Evolutionary conservation across 2,113 vertebrate genomes (phyloP).

Genomic region (Prochilodus magdalenae): DNA sequence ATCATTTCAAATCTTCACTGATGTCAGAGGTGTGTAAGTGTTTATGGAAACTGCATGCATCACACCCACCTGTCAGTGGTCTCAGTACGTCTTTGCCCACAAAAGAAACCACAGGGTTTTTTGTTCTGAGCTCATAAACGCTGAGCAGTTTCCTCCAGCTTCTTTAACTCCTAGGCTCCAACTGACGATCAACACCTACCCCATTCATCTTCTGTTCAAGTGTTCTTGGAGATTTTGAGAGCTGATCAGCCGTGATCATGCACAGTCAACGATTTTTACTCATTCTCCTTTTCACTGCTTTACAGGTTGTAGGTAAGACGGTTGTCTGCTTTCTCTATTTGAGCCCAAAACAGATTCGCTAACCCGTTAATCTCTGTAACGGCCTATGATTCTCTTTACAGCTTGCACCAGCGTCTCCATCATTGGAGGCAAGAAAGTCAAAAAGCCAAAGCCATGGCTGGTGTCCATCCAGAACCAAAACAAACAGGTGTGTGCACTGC

Average conservation of each 20-base stretch:
- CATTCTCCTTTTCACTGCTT: conserved; percentile 4
- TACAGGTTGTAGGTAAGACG: conserved; percentile 39
- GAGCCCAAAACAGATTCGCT: neutral
- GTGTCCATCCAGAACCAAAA: conserved; percentile 18
- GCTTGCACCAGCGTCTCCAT: conserved; percentile 36
- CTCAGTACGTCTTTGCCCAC: neutral
- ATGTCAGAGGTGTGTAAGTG: neutral
- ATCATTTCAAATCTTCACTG: neutral
- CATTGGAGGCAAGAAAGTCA: conserved; percentile 46
- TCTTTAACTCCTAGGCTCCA: neutral
- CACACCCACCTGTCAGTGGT: neutral
- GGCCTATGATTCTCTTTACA: neutral
- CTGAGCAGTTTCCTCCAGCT: neutral
- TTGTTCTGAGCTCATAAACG: neutral
- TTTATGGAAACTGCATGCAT: conserved; percentile 11
- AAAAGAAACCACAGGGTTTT: conserved; percentile 2
- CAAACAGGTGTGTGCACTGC: conserved; percentile 31
- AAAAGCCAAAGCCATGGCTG: conserved; percentile 47
- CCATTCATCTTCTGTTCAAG: neutral
- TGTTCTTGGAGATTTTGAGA: neutral
- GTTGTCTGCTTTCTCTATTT: neutral
- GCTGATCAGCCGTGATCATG: neutral
- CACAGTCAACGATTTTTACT: neutral
- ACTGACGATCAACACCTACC: neutral
- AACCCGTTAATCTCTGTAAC: neutral